Base-by-base conservation (phyloP, 1,140 invertebrate species). In the Marisa cornuarietis region DNA sequence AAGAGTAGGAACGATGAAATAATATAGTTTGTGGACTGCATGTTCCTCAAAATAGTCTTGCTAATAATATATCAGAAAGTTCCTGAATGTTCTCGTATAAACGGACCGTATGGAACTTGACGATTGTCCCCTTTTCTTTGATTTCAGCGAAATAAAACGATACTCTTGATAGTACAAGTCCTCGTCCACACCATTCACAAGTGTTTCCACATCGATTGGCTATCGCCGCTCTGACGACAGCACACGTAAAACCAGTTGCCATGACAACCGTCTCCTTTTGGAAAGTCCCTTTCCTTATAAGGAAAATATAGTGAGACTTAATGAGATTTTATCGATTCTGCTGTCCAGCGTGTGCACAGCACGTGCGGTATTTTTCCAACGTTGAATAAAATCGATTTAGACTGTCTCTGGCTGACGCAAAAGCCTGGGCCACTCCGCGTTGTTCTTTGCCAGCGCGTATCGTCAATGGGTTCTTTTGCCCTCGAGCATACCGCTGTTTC, bases 231-330 rank as follows among this genome's bases (percentile, higher is more conserved):
- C 58, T 76, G 74, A 76, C 74, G 74, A 65, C 74, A 65, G 18
- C 62, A 54, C 54, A 65, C 26, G 65, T 63, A 63, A 65, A 63
- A 61, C 74, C n/a, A 11, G 74, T 76, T 20, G 74, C 62, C 74
- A 14, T 42, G 62, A 42, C 74, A 66, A 76, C 74, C 61, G 26
- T 76, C 74, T 63, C 16, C 26, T 76, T 63, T 76, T 42, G 74
- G 74, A 76, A 66, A 68, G 65, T 26, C 26, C 62, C 74, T 76
- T 24, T 42, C 74, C 74, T 76, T 76, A 76, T 76, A 76, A 62
- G 74, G 74, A 65, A 76, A 31, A 76, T 76, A 76, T 76, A 76
- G 74, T 76, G 74, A 65, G 74, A 49, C n/a, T 54, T 58, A 74
- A 75, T 75, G 73, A 63, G 61, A 26, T 65, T 76, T 24, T 3